Evolutionary conservation across 2,797 vertebrate genomes (phyloP).

Genomic region (Sebastes jordani): DNA sequence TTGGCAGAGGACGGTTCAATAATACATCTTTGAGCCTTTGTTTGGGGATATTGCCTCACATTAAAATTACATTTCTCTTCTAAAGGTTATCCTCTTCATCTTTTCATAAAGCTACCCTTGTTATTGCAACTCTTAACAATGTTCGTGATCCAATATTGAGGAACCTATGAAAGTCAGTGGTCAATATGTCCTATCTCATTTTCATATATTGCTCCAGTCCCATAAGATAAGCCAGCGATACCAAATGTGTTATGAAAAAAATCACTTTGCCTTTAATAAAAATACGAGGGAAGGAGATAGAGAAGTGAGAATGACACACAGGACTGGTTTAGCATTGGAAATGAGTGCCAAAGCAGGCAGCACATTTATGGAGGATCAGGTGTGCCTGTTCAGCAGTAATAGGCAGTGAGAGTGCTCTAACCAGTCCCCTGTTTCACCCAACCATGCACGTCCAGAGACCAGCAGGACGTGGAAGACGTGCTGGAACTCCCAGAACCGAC

Average conservation of each 20-base stretch:
- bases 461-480: constrained; percentile 51
- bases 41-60: constrained; percentile 62
- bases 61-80: constrained; percentile 57
- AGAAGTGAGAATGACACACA: not conserved
- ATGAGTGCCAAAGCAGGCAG: constrained; percentile 39
- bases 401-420: constrained; percentile 45
- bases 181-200: constrained; percentile 70
- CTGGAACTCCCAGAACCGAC: constrained; percentile 37
- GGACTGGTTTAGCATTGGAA: constrained; percentile 50
- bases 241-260: constrained; percentile 47
- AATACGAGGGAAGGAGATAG: not conserved
- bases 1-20: constrained; percentile 3
- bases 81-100: constrained; percentile 70
- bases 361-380: constrained; percentile 48
- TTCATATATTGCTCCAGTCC: constrained; percentile 59
- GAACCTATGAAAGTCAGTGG: constrained; percentile 52
- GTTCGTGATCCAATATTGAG: constrained; percentile 53
- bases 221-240: constrained; percentile 49
- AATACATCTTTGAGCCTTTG: constrained; percentile 46
- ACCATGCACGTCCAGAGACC: constrained; percentile 34
- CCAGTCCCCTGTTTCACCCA: constrained; percentile 22
- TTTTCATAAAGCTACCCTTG: constrained; percentile 71
- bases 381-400: constrained; percentile 51
- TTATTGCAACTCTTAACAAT: constrained; percentile 59
- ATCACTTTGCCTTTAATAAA: constrained; percentile 50